Evolutionary conservation across 2,113 vertebrate species (phyloP), one percentile per base, ranked within the genome.

Genomic region (Istiophorus platypterus): DNA sequence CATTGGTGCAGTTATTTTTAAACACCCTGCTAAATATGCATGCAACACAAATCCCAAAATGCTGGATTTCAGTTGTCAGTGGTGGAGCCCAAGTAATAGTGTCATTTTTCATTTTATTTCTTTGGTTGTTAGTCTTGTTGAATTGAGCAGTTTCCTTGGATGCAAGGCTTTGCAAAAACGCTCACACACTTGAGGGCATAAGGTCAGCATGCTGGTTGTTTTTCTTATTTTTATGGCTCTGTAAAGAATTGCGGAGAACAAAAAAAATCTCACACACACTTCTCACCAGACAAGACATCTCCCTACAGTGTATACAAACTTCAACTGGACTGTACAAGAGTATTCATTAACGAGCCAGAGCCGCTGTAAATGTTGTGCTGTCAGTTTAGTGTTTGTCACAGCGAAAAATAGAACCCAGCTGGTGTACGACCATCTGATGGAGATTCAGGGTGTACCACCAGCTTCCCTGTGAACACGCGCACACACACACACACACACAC

Each of bases 391-490:
- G 71, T 90, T 86, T 90, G 86, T 89, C 84, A 67, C 78, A 66
- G 49, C 20, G 6, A 45, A 84, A 85, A 45, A 65, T 24, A 65
- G 37, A 81, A 39, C 63, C 86, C 90, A 90, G 86, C 91, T 91
- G 89, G 79, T 91, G 80, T 77, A 51, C 69, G 61, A 78, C 64
- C 82, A 89, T 90, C 78, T 88, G 89, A 92, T 81, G 76, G 82
- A 76, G 78, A 82, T 42, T 71, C 65, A 56, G 68, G 65, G 78
- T 84, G 76, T 77, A 92, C 90, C 86, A 90, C 87, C 74, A 85
- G 80, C 76, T 84, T 83, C 72, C 75, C 82, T 75, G 54, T 75
- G 77, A 69, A 91, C 72, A 77, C 61, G 69, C 79, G 72, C 77
- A 76, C 65, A 54, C 59, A 75, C 22, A 31, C 18, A 39, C 7